These are phyloP conservation scores for Scaptomyza reducta DNA, from an alignment of 2,888 invertebrate genomes.

Conservation along the genomic window DNA sequence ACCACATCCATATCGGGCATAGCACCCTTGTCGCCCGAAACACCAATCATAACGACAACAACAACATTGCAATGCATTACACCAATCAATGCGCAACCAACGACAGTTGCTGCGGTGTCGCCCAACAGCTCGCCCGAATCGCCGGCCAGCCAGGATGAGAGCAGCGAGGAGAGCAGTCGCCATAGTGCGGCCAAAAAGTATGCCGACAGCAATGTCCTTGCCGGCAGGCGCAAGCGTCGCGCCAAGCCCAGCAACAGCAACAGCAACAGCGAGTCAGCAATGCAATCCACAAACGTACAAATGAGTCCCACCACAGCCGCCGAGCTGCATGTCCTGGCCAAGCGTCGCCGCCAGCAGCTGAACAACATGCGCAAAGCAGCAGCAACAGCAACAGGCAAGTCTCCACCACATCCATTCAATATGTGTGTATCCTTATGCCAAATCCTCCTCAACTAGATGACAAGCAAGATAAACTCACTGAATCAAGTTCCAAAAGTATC, in stretches of 20 bases:
- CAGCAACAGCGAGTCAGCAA: constrained; percentile 70
- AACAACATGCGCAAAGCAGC: constrained; percentile 70
- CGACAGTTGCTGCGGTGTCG: constrained; percentile 28
- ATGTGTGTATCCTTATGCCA: no score
- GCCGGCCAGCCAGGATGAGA: constrained; percentile 83
- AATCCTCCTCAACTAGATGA: neutral
- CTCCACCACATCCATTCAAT: no score
- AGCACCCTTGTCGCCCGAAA: constrained; percentile 39
- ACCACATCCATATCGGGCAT: constrained; percentile 30
- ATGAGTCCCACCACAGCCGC: constrained; percentile 73
- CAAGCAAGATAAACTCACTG: no score
- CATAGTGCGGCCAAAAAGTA: constrained; percentile 78
- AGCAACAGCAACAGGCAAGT: constrained; percentile 61
- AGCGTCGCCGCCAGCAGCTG: constrained; percentile 80
- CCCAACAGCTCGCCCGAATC: constrained; percentile 83
- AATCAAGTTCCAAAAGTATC: no score
- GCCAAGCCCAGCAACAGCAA: constrained; percentile 84
- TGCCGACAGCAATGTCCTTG: constrained; percentile 66
- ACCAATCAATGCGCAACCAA: constrained; percentile 14
- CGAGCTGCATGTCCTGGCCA: constrained; percentile 68
- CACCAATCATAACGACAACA: constrained; percentile 2
- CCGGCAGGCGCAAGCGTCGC: constrained; percentile 82
- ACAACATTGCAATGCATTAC: constrained; percentile 2
- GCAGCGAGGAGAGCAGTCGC: constrained; percentile 81
- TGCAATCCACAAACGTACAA: constrained; percentile 51